Evolutionary conservation across 2,888 invertebrate species (phyloP).

Genomic region (Lasioglossum figueresi): DNA sequence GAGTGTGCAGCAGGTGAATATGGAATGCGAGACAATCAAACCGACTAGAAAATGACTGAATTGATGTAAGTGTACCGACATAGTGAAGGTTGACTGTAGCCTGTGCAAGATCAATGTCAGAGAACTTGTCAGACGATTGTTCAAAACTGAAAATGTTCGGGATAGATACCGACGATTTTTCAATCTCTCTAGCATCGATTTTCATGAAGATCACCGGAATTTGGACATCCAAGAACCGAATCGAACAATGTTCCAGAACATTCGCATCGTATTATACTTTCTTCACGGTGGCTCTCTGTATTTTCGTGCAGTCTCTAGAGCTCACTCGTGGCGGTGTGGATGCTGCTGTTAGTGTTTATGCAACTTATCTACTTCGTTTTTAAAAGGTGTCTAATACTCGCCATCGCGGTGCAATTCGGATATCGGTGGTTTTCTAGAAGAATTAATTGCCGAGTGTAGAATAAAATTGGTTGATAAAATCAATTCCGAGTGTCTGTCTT

Average conservation of each 20-base stretch:
- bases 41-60: neutral
- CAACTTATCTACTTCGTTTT: neutral
- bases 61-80: too few species aligned
- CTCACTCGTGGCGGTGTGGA: neutral
- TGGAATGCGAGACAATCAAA: conserved; percentile 1
- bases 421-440: neutral
- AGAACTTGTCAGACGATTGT: neutral
- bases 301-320: neutral
- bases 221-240: conserved; percentile 56
- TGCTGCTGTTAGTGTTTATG: neutral
- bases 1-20: neutral
- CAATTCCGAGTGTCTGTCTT: neutral
- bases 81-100: neutral
- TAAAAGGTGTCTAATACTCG: neutral
- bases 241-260: conserved; percentile 32
- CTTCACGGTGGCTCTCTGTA: neutral
- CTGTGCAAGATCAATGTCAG: neutral
- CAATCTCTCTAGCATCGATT: conserved; percentile 56
- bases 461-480: neutral
- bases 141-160: conserved; percentile 12
- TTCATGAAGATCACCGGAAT: conserved; percentile 68
- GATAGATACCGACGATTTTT: conserved; percentile 22
- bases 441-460: neutral
- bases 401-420: neutral
- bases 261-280: neutral